Evolutionary conservation across 2,888 invertebrate genomes (phyloP).

Genomic region (Athetis lepigone): DNA sequence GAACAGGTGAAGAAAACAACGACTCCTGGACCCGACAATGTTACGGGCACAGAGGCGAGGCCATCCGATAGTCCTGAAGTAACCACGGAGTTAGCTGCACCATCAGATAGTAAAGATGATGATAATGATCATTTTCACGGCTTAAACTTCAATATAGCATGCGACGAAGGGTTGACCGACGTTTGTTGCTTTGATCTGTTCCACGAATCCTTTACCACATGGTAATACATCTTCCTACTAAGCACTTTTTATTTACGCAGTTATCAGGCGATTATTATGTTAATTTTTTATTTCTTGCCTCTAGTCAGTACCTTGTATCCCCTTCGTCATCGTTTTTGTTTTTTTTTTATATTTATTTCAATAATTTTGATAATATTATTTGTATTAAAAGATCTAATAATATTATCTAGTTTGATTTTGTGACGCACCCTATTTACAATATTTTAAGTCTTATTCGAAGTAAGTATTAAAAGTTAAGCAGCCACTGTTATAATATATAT

Average conservation of each 20-base stretch:
- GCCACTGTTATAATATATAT: too few relatives aligned
- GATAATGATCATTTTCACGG: conserved; percentile 53
- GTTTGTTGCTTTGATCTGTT: conserved; percentile 69
- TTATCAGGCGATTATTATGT: neutral
- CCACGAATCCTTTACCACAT: conserved; percentile 45
- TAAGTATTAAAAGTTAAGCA: too few relatives aligned
- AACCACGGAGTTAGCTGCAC: neutral
- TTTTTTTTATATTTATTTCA: conserved; percentile 26
- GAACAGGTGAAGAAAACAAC: conserved; percentile 4
- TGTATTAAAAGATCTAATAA: conserved; percentile 31
- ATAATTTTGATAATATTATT: conserved; percentile 17
- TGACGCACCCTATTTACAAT: too few relatives aligned
- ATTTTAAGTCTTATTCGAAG: too few relatives aligned
- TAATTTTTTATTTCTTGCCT: neutral
- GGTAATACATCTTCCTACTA: conserved; percentile 25
- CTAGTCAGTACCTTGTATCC: conserved; percentile 12
- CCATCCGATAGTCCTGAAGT: neutral
- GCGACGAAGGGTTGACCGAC: conserved; percentile 71
- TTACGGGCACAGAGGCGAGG: too few relatives aligned
- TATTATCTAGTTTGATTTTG: conserved; percentile 5
- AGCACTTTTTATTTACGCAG: neutral
- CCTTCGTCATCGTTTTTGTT: conserved; percentile 32
- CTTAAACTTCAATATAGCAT: conserved; percentile 68
- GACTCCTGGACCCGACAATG: neutral
- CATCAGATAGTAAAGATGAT: conserved; percentile 13